phyloP scores from a whole-genome alignment of 2,888 invertebrate genomes.

The Zelleria hepariella region DNA sequence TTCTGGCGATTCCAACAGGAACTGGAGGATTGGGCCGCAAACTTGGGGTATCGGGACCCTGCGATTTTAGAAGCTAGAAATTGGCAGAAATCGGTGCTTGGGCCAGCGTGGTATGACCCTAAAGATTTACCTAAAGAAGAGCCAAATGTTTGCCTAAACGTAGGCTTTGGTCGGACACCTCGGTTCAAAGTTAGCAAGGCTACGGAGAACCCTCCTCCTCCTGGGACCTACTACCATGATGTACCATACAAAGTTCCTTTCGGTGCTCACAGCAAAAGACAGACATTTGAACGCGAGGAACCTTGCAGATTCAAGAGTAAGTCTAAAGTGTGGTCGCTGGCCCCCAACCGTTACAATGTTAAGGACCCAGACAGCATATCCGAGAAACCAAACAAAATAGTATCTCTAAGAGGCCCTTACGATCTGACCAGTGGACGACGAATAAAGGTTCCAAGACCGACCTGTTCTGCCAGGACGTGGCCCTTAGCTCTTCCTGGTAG shows the following conservation, averaged over 20 bases:
- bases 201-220: constrained; percentile 28
- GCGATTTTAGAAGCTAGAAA: constrained; percentile 30
- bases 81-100: constrained; percentile 37
- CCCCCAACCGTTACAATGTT: constrained; percentile 49
- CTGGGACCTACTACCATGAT: constrained; percentile 46
- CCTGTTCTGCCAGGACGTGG: constrained; percentile 43
- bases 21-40: constrained; percentile 51
- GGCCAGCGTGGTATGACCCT: constrained; percentile 48
- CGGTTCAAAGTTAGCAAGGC: constrained; percentile 25
- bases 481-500: constrained; percentile 40
- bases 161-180: constrained; percentile 45
- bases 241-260: constrained; percentile 40
- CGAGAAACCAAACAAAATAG: constrained; percentile 39
- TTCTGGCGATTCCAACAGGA: constrained; percentile 53
- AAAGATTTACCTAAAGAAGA: constrained; percentile 20
- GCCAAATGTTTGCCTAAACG: constrained; percentile 38
- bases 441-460: constrained; percentile 37
- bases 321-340: constrained; percentile 39
- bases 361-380: constrained; percentile 22
- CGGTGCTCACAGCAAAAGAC: constrained; percentile 43
- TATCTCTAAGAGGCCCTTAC: constrained; percentile 53
- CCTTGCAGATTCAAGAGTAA: constrained; percentile 48
- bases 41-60: constrained; percentile 56
- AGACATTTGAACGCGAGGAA: constrained; percentile 45
- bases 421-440: constrained; percentile 64